phyloP scores from a whole-genome alignment of 2,888 invertebrate species.

The Ormyrus nitidulus region DNA sequence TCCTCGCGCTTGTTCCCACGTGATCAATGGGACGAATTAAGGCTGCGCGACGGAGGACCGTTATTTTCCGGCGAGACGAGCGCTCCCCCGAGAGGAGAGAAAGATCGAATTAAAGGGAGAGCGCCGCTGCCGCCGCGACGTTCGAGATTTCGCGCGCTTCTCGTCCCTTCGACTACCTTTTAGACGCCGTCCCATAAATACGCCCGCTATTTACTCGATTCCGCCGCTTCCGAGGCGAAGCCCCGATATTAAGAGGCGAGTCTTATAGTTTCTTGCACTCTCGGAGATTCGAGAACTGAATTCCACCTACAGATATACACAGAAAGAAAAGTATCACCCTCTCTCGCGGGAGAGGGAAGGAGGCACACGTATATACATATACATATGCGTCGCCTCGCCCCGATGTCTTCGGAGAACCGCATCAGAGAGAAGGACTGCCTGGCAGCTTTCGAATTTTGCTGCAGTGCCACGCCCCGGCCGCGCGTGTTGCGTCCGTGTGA shows the following conservation, averaged over 20 bases:
- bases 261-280: no score
- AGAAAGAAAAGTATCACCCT: no score
- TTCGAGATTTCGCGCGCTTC: not conserved
- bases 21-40: slow-evolving; percentile 53
- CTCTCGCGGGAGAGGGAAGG: not conserved
- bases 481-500: not conserved
- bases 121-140: not conserved
- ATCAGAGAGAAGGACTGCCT: not conserved
- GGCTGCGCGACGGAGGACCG: slow-evolving; percentile 40
- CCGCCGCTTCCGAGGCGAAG: no score
- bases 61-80: slow-evolving; percentile 32
- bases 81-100: slow-evolving; percentile 8
- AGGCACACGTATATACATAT: not conserved
- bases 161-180: not conserved
- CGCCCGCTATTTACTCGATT: no score
- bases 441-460: slow-evolving; percentile 23
- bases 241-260: no score
- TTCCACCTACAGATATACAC: no score
- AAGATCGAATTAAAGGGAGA: not conserved
- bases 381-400: no score
- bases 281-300: no score
- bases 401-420: no score
- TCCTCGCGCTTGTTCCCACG: slow-evolving; percentile 37
- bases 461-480: slow-evolving; percentile 1
- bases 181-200: no score